phyloP scores from a whole-genome alignment of 2,797 vertebrate species.

The Hapalemur alaotrensis region DNA sequence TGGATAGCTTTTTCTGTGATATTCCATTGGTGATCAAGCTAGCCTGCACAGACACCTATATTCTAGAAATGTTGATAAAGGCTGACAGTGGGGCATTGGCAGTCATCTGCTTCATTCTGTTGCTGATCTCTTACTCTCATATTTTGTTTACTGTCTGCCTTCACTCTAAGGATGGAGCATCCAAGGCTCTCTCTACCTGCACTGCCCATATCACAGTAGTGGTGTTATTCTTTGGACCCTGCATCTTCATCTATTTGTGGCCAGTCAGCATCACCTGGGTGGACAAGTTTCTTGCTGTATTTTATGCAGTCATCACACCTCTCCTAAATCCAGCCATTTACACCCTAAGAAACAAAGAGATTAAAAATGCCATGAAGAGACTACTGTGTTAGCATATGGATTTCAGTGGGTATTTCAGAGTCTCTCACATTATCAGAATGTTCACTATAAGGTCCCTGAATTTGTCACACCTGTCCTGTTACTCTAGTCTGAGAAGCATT shows the following conservation, averaged over 20 bases:
- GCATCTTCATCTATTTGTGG: conserved; percentile 62
- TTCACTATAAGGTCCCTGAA: neutral
- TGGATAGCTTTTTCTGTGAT: conserved; percentile 74
- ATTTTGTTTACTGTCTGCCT: conserved; percentile 51
- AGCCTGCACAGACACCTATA: conserved; percentile 54
- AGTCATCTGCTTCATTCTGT: conserved; percentile 43
- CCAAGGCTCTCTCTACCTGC: conserved; percentile 75
- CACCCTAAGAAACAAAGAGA: conserved; percentile 48
- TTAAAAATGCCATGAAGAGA: conserved; percentile 54
- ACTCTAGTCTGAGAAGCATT: neutral
- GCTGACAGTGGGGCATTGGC: conserved; percentile 62
- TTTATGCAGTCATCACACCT: conserved; percentile 60
- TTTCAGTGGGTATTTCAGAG: neutral
- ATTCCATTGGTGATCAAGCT: conserved; percentile 66
- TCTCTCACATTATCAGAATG: neutral
- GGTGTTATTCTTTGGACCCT: conserved; percentile 46
- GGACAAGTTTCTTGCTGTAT: conserved; percentile 60
- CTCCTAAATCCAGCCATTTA: conserved; percentile 64
- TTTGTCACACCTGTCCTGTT: neutral
- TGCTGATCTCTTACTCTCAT: conserved; percentile 53
- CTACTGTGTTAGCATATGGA: neutral
- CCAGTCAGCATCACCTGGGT: conserved; percentile 45
- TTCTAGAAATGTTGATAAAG: conserved; percentile 63
- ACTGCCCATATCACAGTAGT: conserved; percentile 56
- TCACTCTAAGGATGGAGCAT: neutral